Conservation (phyloP, 1,140 invertebrate species). For the Polypedilum vanderplanki region DNA sequence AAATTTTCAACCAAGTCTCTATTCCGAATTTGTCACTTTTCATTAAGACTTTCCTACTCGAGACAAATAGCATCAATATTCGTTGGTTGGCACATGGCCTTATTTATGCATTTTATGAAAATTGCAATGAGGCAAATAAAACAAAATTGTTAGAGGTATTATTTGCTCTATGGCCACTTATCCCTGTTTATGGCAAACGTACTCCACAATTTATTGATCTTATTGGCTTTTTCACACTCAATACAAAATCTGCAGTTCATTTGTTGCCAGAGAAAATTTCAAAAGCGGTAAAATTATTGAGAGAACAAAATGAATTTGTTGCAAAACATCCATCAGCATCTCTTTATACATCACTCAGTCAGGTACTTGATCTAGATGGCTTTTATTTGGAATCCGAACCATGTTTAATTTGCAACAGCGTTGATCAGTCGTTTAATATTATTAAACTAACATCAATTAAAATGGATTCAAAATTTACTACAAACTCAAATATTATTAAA, state of each 20-base stretch:
- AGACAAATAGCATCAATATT: constrained; percentile 86
- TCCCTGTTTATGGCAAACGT: constrained; percentile 86
- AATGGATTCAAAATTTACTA: constrained; percentile 95
- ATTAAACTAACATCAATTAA: constrained; percentile 92
- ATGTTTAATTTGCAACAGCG: constrained; percentile 95
- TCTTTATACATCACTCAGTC: constrained; percentile 83
- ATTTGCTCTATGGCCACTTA: constrained; percentile 85
- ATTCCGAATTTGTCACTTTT: constrained; percentile 66
- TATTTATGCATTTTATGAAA: constrained; percentile 78
- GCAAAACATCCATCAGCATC: constrained; percentile 89
- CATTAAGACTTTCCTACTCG: constrained; percentile 82
- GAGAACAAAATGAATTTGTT: constrained; percentile 79
- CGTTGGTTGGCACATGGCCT: constrained; percentile 93
- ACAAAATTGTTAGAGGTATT: constrained; percentile 71
- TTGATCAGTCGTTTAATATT: constrained; percentile 84
- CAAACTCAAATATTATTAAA: constrained; percentile 95
- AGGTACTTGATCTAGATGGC: constrained; percentile 90
- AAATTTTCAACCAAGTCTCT: constrained; percentile 64
- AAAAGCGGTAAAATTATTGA: constrained; percentile 75
- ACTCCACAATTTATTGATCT: constrained; percentile 95
- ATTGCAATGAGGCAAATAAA: constrained; percentile 70
- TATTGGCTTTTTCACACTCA: constrained; percentile 85
- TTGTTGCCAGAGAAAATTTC: constrained; percentile 71
- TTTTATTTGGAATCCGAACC: constrained; percentile 96
- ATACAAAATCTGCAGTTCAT: constrained; percentile 49